Evolutionary conservation across 2,113 vertebrate species (phyloP).

Genomic region (Salvelinus sp.): DNA sequence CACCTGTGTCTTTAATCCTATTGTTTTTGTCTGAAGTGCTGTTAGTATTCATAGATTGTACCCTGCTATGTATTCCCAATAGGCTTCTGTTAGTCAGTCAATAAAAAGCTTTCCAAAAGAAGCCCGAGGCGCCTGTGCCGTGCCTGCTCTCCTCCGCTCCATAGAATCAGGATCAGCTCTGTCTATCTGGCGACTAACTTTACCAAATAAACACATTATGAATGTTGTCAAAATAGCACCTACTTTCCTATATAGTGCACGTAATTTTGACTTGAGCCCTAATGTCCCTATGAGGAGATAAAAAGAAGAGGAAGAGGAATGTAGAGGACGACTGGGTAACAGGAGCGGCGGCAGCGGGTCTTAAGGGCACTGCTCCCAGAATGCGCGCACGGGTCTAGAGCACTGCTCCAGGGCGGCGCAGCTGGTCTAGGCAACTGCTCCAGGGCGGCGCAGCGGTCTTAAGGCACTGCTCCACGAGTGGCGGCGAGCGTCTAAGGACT

Average conservation of each 20-base stretch:
- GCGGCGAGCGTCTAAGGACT: too few relatives aligned
- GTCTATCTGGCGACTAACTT: constrained; percentile 15
- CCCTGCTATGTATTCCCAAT: background rate
- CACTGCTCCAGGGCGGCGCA: too few relatives aligned
- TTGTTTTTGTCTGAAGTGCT: too few relatives aligned
- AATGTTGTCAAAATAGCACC: background rate
- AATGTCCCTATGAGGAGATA: background rate
- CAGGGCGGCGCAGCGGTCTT: too few relatives aligned
- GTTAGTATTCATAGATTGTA: too few relatives aligned
- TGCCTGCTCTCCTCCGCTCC: background rate
- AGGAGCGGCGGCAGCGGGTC: background rate
- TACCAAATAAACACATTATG: constrained; percentile 6
- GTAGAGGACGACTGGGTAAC: background rate
- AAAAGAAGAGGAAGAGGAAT: background rate
- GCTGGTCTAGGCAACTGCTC: too few relatives aligned
- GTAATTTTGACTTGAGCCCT: too few relatives aligned
- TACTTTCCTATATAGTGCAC: too few relatives aligned
- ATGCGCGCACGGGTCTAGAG: too few relatives aligned
- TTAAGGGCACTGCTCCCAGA: too few relatives aligned
- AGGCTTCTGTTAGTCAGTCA: constrained; percentile 1
- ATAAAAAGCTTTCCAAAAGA: constrained; percentile 23
- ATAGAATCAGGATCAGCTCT: background rate
- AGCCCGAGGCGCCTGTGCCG: background rate
- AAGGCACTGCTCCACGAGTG: too few relatives aligned
- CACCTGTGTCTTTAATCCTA: too few relatives aligned